phyloP scores from a whole-genome alignment of 2,797 vertebrate species.

The Psittacula echo region DNA sequence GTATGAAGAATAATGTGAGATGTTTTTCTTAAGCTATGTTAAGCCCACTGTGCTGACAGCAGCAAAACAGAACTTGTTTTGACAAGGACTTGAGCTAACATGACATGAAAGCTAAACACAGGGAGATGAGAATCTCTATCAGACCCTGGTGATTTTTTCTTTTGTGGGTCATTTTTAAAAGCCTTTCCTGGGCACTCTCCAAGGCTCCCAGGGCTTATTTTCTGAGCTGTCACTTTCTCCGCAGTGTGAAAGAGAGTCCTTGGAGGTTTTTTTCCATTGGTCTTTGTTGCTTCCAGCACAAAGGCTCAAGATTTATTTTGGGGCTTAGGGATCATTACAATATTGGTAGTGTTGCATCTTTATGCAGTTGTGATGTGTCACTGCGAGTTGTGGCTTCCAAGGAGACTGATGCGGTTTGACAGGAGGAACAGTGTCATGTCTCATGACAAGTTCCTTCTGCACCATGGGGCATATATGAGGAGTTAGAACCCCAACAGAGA shows the following conservation, averaged over 20 bases:
- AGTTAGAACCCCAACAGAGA: constrained; percentile 3
- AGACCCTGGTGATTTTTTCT: background rate
- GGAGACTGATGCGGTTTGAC: background rate
- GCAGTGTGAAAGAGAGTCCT: background rate
- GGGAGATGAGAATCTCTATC: constrained; percentile 24
- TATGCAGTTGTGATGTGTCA: background rate
- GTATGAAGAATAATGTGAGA: constrained; percentile 54
- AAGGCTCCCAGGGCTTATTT: background rate
- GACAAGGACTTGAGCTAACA: constrained; percentile 52
- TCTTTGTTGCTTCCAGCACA: background rate
- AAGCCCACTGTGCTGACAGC: constrained; percentile 69
- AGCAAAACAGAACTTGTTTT: constrained; percentile 63
- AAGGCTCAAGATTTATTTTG: background rate
- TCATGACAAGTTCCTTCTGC: constrained; percentile 19
- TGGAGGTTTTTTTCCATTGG: fast-evolving
- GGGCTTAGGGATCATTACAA: background rate
- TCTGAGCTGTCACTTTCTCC: background rate
- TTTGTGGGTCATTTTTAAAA: constrained; percentile 36
- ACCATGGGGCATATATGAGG: background rate
- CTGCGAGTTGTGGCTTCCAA: background rate
- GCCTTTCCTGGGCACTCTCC: background rate
- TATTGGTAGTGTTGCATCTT: constrained; percentile 15
- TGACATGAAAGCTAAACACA: constrained; percentile 21
- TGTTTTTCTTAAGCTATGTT: constrained; percentile 68
- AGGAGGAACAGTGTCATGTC: background rate